Base-by-base conservation (phyloP, 2,113 vertebrate genomes). In the Xiphophorus couchianus region DNA sequence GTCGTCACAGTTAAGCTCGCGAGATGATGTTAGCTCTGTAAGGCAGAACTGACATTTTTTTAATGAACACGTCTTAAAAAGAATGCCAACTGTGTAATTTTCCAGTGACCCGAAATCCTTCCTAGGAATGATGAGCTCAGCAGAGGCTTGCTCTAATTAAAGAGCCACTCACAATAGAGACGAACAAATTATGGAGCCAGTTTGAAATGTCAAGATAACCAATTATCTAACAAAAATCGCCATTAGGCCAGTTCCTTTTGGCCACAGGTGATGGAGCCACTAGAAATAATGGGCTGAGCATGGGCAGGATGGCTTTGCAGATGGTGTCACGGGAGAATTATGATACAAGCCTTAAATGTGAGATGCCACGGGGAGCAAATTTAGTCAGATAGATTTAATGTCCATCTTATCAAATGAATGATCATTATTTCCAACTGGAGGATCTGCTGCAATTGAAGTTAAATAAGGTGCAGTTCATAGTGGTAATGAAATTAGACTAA, bases 121-220 rank as follows among this genome's bases (percentile, higher is more conserved):
- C 79, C 76, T 12, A 75, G 84, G 86, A 92, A 91, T 66, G 74
- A 87, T 73, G 84, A 91, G 88, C 89, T 88, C 81, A 92, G 89
- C 89, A 87, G 74, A 87, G 86, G 68, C 82, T 77, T 74, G 66
- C 74, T 86, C 90, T 94, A 93, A 94, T 94, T 93, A 94, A 88
- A 68, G 82, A 78, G 75, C 74, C 83, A 84, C 87, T 91, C 89
- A 86, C 89, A 86, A 85, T 77, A 66, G 87, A 91, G 86, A 92
- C 44, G 91, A 89, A 90, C 92, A 94, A 94, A 94, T 94, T 87
- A 91, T 89, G 83, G 82, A 86, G 88, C 89, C 84, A 65, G 88
- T 92, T 93, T 86, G 81, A 94, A 94, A 94, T 94, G 93, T 94
- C 93, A 95, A 90, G 93, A 93, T 92, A 94, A 93, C 89, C 93